Evolutionary conservation across 2,888 invertebrate species (phyloP).

Genomic region (Amphipoea oculea): DNA sequence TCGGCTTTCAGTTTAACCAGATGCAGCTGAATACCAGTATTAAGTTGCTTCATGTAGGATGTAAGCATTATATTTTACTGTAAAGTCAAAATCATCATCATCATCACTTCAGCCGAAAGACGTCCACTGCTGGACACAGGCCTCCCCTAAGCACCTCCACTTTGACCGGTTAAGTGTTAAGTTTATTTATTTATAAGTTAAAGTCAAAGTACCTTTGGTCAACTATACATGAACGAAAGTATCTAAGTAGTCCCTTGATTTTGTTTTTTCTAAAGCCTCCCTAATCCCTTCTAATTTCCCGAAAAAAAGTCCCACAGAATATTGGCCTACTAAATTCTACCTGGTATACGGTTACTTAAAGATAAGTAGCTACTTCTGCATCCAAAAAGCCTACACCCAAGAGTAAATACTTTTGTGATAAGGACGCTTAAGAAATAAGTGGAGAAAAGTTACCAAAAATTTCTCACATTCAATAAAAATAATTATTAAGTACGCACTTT

Average conservation of each 20-base stretch:
- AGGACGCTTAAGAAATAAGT: neutral
- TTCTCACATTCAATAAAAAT: slow-evolving; percentile 16
- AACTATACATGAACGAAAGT: neutral
- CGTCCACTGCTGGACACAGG: no score
- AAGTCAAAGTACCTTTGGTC: neutral
- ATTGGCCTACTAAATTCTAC: neutral
- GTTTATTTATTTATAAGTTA: no score
- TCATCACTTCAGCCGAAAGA: no score
- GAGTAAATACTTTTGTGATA: neutral
- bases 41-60: neutral
- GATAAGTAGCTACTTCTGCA: slow-evolving; percentile 10
- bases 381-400: neutral
- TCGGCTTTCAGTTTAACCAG: neutral
- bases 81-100: neutral
- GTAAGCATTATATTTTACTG: neutral
- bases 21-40: neutral
- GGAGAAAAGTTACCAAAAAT: slow-evolving; percentile 26
- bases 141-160: no score
- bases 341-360: neutral
- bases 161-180: no score
- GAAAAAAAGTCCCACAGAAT: slow-evolving; percentile 1
- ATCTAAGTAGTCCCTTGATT: neutral
- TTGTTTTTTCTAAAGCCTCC: neutral
- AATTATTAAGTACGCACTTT: slow-evolving; percentile 29
- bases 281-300: slow-evolving; percentile 3